phyloP scores from a whole-genome alignment of 2,797 vertebrate species.

The Botia almorhae region DNA sequence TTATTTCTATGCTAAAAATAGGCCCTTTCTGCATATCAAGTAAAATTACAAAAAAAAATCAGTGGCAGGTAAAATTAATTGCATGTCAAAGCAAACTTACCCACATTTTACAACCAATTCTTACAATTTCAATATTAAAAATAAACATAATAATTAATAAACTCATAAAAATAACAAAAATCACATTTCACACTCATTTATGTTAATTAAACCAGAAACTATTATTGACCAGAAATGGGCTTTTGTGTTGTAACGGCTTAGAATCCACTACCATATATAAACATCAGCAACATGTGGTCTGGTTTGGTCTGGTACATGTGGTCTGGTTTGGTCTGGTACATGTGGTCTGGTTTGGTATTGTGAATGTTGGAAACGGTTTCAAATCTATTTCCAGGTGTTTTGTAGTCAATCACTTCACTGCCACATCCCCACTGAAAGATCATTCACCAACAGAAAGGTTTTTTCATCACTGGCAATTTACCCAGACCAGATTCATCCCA shows the following conservation, averaged over 20 bases:
- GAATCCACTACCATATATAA: neutral
- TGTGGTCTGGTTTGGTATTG: conserved; percentile 20
- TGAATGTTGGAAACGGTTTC: conserved; percentile 27
- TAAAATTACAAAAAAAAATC: neutral
- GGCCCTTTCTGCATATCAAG: neutral
- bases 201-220: neutral
- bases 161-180: neutral
- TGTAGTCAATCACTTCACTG: conserved; percentile 28
- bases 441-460: conserved; percentile 41
- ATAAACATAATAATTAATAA: too few relatives aligned
- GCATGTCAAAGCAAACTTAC: neutral
- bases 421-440: conserved; percentile 24
- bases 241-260: neutral
- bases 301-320: conserved; percentile 28
- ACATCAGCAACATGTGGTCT: conserved; percentile 32
- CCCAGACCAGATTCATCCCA: conserved; percentile 18
- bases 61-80: neutral
- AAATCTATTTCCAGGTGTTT: conserved; percentile 26
- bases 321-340: conserved; percentile 21
- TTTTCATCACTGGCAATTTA: conserved; percentile 45
- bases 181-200: neutral
- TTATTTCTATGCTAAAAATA: neutral
- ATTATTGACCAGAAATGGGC: too few relatives aligned
- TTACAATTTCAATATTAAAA: neutral
- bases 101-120: neutral